Evolutionary conservation across 2,797 vertebrate species (phyloP), one percentile per base, ranked within the genome.

Genomic region (Sebastes alutus): DNA sequence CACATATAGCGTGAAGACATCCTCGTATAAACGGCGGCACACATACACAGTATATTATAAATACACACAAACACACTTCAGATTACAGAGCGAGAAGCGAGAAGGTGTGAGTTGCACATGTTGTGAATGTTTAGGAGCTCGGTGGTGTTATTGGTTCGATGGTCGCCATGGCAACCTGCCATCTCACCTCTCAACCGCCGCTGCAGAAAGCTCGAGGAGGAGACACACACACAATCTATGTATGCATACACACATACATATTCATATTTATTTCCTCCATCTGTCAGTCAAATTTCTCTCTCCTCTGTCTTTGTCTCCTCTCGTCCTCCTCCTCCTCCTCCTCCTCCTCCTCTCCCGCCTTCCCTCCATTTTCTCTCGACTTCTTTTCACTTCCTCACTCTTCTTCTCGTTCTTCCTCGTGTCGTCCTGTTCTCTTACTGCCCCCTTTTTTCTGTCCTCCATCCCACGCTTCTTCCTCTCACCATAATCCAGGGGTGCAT

Each of bases 121-220:
- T 79, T 63, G 77, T 23, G 83, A 92, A 89, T 92, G 80, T 91
- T 91, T 88, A 89, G 89, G 83, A 81, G 79, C 77, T 81, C 70
- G 22, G 60, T 75, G 54, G 83, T 87, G 85, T 83, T 86, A 78
- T 83, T 91, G 92, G 90, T 92, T 86, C 86, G 84, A 58, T 78
- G 88, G 94, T 94, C 80, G 67, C 90, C 88, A 92, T 89, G 91
- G 93, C 77, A 94, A 95, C 92, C 76, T n/a, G 62, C 87, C 49
- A 52, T 52, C 79, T 94, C 89, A 82, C 88, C 88, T 93, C 91
- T 80, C 77, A 79, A 66, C 87, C 85, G 75, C 64, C 84, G 87
- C 81, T 86, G 72, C 78, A 13, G 60, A 83, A 80, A 79, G 80
- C 82, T 78, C 4, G 12, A 75, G 61, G 14, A 75, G 61, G 61